Evolutionary conservation across 2,113 vertebrate species (phyloP).

Genomic region (Alaudala cheleensis): DNA sequence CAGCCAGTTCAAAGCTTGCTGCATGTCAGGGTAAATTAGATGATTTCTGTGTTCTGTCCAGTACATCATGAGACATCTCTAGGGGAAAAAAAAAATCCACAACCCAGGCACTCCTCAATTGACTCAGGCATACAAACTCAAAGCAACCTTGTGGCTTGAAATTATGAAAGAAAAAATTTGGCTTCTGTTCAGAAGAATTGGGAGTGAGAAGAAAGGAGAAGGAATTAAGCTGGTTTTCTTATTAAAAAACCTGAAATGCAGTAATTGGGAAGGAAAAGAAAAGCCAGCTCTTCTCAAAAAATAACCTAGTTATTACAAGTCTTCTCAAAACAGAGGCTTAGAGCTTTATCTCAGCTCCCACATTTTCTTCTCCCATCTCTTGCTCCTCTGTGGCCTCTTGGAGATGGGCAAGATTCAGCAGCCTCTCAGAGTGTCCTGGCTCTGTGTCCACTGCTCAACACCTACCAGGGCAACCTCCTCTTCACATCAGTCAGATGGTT

Average conservation of each 20-base stretch:
- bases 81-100: background rate
- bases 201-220: background rate
- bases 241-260: background rate
- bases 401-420: background rate
- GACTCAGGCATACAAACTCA: background rate
- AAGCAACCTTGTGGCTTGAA: background rate
- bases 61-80: background rate
- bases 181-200: background rate
- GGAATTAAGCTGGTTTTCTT: background rate
- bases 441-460: background rate
- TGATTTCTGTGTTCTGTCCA: background rate
- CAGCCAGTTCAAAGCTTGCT: background rate
- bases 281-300: background rate
- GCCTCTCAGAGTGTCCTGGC: rapidly evolving
- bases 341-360: background rate
- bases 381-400: background rate
- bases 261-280: constrained; percentile 16
- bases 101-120: background rate
- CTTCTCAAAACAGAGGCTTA: background rate
- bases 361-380: background rate
- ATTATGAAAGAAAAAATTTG: background rate
- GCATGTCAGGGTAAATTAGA: background rate
- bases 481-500: background rate
- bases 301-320: background rate
- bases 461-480: background rate